Evolutionary conservation across 2,888 invertebrate genomes (phyloP), one percentile per base, ranked within the genome.

Genomic region (Lobophora halterata): DNA sequence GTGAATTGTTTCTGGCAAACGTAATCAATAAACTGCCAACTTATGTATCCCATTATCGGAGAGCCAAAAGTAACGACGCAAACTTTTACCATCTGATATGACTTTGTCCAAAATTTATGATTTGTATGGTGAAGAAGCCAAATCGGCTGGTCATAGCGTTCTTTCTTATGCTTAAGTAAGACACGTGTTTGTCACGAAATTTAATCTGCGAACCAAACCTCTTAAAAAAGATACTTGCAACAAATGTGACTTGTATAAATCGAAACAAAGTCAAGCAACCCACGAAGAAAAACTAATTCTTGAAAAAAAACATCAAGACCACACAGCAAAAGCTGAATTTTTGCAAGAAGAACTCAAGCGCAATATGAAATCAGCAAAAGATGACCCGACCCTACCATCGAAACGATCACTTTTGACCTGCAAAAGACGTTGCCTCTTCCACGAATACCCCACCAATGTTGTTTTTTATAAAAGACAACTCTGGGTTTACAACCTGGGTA

Each of bases 381-480:
- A 32, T 40, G 14, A 34, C 32, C 38, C 27, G 36, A 41, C 26
- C 42, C 27, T 16, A 3, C 23, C 6, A 5, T 25, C 20, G 34
- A 43, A 34, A 21, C 17, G n/a, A 3, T 43, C 3, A 34, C 37
- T 5, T 38, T 28, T 12, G 38, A 43, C 17, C 8, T 44, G 9
- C 23, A 44, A 31, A 43, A 43, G 30, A 43, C 43, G 11, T 9
- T 43, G 8, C 43, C 43, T 17, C 21, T 37, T 9, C 33, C 43
- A n/a, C 28, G 40, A 11, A 40, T 40, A 25, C n/a, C 25, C 34
- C n/a, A 42, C 36, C 4, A 41, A 36, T 31, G 10, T 42, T 3
- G 46, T 45, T 1, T 49, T 49, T 32, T 52, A 55, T 20, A 55
- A 55, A 33, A 30, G 49, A n/a, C 52, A 48, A 13, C 21, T 48